These are phyloP conservation scores for Dromiciops gliroides DNA, from an alignment of 2,113 vertebrate species.

Conservation along the genomic window DNA sequence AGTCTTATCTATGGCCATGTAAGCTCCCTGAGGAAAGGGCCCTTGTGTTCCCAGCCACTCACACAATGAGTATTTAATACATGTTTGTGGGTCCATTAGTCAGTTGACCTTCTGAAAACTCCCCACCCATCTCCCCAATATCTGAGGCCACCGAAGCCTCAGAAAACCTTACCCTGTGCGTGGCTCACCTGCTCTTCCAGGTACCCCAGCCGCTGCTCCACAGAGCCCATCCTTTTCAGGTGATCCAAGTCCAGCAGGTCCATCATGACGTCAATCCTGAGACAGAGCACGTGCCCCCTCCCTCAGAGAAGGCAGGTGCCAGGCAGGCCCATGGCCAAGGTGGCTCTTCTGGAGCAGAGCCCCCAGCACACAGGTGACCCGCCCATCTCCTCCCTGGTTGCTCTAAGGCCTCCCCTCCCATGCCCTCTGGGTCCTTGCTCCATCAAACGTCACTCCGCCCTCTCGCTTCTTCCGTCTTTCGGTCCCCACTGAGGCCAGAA, in stretches of 20 bases:
- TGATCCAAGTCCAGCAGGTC: slow-evolving; percentile 87
- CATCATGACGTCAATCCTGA: slow-evolving; percentile 87
- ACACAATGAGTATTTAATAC: no score
- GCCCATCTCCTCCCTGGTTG: accelerated
- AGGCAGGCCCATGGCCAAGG: not conserved
- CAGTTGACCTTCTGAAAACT: no score
- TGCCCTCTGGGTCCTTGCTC: not conserved
- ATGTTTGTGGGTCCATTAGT: no score
- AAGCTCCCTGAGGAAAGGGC: no score
- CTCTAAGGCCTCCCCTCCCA: no score
- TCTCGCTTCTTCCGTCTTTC: not conserved
- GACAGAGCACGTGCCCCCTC: slow-evolving; percentile 4
- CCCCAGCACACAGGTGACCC: accelerated
- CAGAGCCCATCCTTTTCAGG: slow-evolving; percentile 79
- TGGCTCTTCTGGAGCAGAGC: accelerated
- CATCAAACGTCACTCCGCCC: no score
- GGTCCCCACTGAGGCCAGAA: not conserved
- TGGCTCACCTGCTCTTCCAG: slow-evolving; percentile 93
- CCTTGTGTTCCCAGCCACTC: no score
- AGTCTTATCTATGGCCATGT: no score
- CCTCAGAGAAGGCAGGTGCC: not conserved
- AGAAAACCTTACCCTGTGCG: not conserved
- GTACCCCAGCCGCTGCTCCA: slow-evolving; percentile 84
- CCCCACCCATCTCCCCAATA: no score
- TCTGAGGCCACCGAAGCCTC: not conserved